phyloP scores from a whole-genome alignment of 2,113 vertebrate species.

The Sakesphorus luctuosus region DNA sequence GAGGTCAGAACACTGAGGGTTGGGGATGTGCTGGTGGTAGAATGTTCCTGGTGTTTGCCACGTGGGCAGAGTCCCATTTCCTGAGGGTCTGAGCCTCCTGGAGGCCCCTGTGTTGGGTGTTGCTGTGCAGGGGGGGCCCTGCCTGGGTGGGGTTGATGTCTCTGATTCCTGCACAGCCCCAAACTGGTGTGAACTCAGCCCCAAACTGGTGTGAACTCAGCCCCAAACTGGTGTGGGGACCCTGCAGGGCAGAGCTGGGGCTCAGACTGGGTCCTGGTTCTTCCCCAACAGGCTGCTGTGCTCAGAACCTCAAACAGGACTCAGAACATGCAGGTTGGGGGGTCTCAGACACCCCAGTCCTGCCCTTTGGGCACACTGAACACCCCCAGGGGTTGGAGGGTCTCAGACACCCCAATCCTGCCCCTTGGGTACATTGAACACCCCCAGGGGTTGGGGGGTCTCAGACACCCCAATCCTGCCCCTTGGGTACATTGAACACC shows the following conservation, averaged over 20 bases:
- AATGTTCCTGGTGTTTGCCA: accelerated
- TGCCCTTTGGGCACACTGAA: too few relatives aligned
- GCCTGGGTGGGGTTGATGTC: accelerated
- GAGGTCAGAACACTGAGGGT: neutral
- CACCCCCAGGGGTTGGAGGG: neutral
- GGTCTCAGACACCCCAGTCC: accelerated
- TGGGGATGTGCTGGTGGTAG: accelerated
- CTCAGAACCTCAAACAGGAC: neutral
- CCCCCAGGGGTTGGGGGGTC: neutral
- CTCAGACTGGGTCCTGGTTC: accelerated
- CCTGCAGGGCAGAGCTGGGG: accelerated
- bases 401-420: neutral
- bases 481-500: accelerated
- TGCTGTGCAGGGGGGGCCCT: neutral
- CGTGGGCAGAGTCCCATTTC: accelerated
- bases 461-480: accelerated
- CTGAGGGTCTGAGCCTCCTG: neutral
- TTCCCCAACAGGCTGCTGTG: neutral
- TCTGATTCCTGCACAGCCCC: accelerated
- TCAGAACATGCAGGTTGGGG: accelerated
- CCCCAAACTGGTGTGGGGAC: neutral
- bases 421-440: accelerated
- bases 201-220: too few relatives aligned
- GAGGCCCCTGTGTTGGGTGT: too few relatives aligned
- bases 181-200: too few relatives aligned